Evolutionary conservation across 2,797 vertebrate genomes (phyloP).

Genomic region (Austrolebias charrua): DNA sequence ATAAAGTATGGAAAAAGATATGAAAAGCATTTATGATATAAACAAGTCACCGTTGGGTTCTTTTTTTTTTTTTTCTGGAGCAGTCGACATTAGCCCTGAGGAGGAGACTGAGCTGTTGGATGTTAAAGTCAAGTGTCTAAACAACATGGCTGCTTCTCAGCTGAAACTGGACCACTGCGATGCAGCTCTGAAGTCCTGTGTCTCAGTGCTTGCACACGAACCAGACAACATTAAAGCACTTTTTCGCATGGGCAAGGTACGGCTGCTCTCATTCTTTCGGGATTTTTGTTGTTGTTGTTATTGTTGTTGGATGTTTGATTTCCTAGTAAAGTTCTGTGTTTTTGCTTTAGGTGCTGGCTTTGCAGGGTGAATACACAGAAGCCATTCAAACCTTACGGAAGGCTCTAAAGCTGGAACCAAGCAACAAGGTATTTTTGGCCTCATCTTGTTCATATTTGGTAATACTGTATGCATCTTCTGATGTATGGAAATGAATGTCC

Average conservation of each 20-base stretch:
- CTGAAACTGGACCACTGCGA: constrained; percentile 94
- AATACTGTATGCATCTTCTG: background rate
- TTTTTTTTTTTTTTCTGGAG: constrained; percentile 2
- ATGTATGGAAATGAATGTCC: background rate
- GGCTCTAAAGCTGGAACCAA: constrained; percentile 92
- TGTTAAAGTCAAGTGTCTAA: constrained; percentile 95
- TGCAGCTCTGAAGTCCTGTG: constrained; percentile 89
- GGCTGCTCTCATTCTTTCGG: background rate
- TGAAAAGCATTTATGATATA: too few relatives aligned
- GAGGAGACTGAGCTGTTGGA: constrained; percentile 89
- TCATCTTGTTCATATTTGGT: background rate
- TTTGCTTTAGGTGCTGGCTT: constrained; percentile 85
- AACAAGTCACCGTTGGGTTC: background rate
- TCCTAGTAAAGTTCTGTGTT: constrained; percentile 14
- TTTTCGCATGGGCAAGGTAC: constrained; percentile 96
- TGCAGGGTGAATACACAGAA: constrained; percentile 90
- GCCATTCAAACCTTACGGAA: constrained; percentile 89
- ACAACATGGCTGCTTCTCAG: constrained; percentile 96
- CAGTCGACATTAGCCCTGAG: constrained; percentile 87
- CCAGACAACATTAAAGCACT: constrained; percentile 95
- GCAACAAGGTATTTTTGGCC: constrained; percentile 86
- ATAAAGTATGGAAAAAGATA: too few relatives aligned
- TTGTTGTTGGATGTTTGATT: background rate
- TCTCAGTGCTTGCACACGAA: constrained; percentile 87
- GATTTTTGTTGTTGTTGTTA: background rate